Conservation (phyloP, 1,140 invertebrate genomes). For the Tachypleus tridentatus region DNA sequence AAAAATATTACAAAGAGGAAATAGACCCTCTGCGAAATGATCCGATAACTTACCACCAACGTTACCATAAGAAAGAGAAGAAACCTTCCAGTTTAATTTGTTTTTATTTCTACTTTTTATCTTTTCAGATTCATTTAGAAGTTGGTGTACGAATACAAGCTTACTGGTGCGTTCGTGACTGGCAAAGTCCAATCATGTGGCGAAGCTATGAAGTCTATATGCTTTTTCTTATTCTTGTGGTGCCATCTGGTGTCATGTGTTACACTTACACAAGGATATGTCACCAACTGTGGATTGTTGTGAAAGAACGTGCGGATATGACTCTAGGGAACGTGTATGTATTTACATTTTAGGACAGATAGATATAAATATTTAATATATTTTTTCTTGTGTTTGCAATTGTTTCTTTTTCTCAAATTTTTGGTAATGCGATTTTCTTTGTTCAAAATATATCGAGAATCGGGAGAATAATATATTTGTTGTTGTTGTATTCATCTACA, state of each 20-base stretch:
- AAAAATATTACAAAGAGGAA: too few species aligned
- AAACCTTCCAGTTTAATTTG: conserved; percentile 1
- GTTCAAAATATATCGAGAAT: too few species aligned
- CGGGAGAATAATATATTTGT: too few species aligned
- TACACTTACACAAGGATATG: conserved; percentile 52
- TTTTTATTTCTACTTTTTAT: neutral
- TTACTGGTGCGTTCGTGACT: conserved; percentile 50
- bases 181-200: conserved; percentile 39
- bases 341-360: too few species aligned
- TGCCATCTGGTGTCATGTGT: conserved; percentile 49
- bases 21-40: too few species aligned
- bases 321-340: neutral
- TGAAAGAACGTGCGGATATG: conserved; percentile 15
- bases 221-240: conserved; percentile 45
- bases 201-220: conserved; percentile 52
- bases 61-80: too few species aligned
- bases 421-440: too few species aligned
- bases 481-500: too few species aligned
- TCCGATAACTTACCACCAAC: too few species aligned
- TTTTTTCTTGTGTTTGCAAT: too few species aligned
- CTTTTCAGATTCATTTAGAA: conserved; percentile 40
- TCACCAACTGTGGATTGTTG: conserved; percentile 44
- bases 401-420: too few species aligned
- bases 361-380: too few species aligned
- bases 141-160: conserved; percentile 41